Conservation (phyloP, 2,888 invertebrate species). For the Eristalis tenax region DNA sequence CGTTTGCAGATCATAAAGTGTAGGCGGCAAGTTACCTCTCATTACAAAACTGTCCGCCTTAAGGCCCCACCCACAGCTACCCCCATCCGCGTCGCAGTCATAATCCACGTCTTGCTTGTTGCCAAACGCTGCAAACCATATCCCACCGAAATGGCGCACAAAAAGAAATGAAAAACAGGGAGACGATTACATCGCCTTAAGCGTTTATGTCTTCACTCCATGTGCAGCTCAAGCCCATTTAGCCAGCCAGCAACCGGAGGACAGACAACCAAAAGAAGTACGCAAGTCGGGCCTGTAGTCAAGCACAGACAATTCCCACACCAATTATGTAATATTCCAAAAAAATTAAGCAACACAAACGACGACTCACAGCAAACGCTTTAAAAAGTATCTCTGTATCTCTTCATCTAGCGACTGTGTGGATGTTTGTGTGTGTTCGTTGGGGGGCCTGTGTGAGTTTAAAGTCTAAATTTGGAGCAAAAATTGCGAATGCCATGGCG, state of each 20-base stretch:
- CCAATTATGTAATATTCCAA: slow-evolving; percentile 62
- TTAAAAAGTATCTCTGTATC: slow-evolving; percentile 40
- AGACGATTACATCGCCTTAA: slow-evolving; percentile 32
- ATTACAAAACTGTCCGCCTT: slow-evolving; percentile 12
- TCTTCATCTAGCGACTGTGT: not conserved
- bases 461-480: slow-evolving; percentile 64
- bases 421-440: not conserved
- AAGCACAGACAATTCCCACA: slow-evolving; percentile 63
- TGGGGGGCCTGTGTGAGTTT: slow-evolving; percentile 26
- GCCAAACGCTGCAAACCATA: slow-evolving; percentile 57
- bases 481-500: slow-evolving; percentile 40
- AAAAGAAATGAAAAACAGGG: not conserved
- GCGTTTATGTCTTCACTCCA: slow-evolving; percentile 40
- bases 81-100: not conserved
- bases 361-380: slow-evolving; percentile 44
- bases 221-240: not conserved
- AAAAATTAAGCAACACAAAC: slow-evolving; percentile 18
- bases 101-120: not conserved
- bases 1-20: not conserved
- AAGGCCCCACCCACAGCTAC: not conserved
- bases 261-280: slow-evolving; percentile 1
- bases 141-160: slow-evolving; percentile 3
- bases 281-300: not conserved
- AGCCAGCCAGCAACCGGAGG: slow-evolving; percentile 6
- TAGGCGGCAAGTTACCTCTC: slow-evolving; percentile 28